phyloP scores from a whole-genome alignment of 1,140 invertebrate species.

The Bombus pascuorum region DNA sequence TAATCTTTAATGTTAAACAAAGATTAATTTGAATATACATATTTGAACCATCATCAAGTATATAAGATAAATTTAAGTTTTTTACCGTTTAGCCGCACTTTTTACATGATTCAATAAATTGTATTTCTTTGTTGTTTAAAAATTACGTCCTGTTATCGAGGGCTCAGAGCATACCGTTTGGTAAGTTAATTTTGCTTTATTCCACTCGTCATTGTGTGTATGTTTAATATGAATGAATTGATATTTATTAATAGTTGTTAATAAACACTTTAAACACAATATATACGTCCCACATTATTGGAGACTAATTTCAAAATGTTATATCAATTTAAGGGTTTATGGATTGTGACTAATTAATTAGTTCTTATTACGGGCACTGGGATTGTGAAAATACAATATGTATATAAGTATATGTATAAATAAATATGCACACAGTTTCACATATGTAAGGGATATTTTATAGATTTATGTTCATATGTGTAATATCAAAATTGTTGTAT shows the following conservation, averaged over 20 bases:
- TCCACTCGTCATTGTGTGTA: slow-evolving; percentile 67
- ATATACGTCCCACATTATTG: slow-evolving; percentile 40
- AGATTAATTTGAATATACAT: background rate
- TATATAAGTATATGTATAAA: slow-evolving; percentile 36
- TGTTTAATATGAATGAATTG: slow-evolving; percentile 53
- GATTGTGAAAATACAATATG: slow-evolving; percentile 26
- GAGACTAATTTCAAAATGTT: slow-evolving; percentile 57
- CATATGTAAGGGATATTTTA: slow-evolving; percentile 10
- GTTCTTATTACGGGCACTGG: slow-evolving; percentile 33
- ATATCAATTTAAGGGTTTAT: slow-evolving; percentile 56
- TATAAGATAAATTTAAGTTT: slow-evolving; percentile 46
- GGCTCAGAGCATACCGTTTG: slow-evolving; percentile 74
- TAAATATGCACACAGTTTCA: slow-evolving; percentile 4
- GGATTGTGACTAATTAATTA: slow-evolving; percentile 65
- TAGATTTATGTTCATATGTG: slow-evolving; percentile 4
- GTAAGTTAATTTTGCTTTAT: slow-evolving; percentile 76
- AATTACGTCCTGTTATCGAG: slow-evolving; percentile 78
- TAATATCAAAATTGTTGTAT: background rate
- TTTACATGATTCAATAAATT: slow-evolving; percentile 62
- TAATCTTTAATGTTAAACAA: slow-evolving; percentile 5
- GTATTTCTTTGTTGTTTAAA: slow-evolving; percentile 78
- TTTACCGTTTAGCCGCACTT: slow-evolving; percentile 44
- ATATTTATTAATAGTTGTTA: slow-evolving; percentile 57
- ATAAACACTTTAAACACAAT: slow-evolving; percentile 53
- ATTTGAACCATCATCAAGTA: slow-evolving; percentile 3